Evolutionary conservation across 2,113 vertebrate species (phyloP).

Genomic region (Ariopsis seemanni): DNA sequence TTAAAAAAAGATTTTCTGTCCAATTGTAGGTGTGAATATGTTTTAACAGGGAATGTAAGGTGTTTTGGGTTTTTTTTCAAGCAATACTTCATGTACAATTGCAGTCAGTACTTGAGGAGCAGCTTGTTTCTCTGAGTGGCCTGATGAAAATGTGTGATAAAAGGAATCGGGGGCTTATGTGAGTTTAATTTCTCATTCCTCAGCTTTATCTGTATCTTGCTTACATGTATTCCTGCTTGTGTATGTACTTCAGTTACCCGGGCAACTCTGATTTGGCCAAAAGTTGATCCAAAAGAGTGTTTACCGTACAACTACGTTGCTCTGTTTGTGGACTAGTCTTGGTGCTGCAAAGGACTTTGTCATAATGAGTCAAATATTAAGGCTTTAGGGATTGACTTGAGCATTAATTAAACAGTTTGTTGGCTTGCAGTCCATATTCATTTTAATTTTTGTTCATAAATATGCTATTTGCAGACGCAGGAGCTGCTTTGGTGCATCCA

Average conservation of each 20-base stretch:
- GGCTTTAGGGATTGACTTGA: constrained; percentile 1
- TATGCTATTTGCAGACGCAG: constrained; percentile 65
- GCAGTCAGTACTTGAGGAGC: constrained; percentile 20
- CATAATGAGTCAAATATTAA: constrained; percentile 23
- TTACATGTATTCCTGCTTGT: constrained; percentile 20
- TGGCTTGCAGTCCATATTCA: constrained; percentile 63
- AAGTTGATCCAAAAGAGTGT: not conserved
- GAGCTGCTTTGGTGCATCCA: constrained; percentile 44
- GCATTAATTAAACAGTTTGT: constrained; percentile 66
- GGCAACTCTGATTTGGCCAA: not conserved
- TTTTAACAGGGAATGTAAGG: not conserved
- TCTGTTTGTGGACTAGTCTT: not conserved
- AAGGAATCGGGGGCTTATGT: constrained; percentile 18
- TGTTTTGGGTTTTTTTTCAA: not conserved
- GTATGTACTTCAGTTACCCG: constrained; percentile 6
- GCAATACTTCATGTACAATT: not conserved
- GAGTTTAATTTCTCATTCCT: constrained; percentile 42
- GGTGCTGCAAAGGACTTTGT: not conserved
- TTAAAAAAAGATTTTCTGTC: not conserved
- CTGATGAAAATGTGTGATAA: constrained; percentile 39
- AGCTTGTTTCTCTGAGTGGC: constrained; percentile 16
- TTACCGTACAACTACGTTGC: not conserved
- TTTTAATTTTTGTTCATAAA: constrained; percentile 58
- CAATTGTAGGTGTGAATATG: not conserved
- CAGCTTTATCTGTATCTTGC: constrained; percentile 20